These are phyloP conservation scores for Pecten maximus DNA, from an alignment of 2,888 invertebrate species.

Conservation along the genomic window DNA sequence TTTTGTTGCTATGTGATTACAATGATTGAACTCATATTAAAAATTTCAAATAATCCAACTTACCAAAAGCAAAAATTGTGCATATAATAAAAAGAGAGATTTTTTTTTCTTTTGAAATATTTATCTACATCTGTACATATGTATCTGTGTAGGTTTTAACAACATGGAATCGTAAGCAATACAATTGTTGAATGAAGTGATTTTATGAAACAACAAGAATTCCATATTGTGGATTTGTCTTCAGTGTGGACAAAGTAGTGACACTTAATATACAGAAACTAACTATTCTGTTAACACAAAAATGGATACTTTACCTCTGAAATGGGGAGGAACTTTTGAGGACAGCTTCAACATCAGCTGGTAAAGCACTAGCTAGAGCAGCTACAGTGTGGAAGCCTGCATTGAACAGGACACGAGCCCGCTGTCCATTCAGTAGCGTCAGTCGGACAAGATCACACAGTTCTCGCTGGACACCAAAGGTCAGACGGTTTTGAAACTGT, in stretches of 20 bases:
- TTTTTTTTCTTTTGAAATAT: no score
- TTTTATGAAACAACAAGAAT: no score
- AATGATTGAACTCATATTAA: conserved; percentile 11
- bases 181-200: no score
- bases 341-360: conserved; percentile 88
- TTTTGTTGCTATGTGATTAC: conserved; percentile 86
- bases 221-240: no score
- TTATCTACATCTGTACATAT: no score
- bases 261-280: no score
- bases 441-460: conserved; percentile 93
- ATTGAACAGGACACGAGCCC: conserved; percentile 92
- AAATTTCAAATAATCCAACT: no score
- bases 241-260: no score
- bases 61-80: no score
- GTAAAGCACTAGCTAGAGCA: conserved; percentile 90
- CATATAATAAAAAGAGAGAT: no score
- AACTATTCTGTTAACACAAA: neutral
- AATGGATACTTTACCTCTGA: conserved; percentile 85
- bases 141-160: no score
- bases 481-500: conserved; percentile 96
- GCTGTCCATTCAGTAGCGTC: conserved; percentile 90
- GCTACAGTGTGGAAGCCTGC: conserved; percentile 90
- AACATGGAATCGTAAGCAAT: no score
- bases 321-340: conserved; percentile 92
- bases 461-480: conserved; percentile 96